These are phyloP conservation scores for Spodoptera litura DNA, from an alignment of 1,140 invertebrate genomes.

Conservation along the genomic window DNA sequence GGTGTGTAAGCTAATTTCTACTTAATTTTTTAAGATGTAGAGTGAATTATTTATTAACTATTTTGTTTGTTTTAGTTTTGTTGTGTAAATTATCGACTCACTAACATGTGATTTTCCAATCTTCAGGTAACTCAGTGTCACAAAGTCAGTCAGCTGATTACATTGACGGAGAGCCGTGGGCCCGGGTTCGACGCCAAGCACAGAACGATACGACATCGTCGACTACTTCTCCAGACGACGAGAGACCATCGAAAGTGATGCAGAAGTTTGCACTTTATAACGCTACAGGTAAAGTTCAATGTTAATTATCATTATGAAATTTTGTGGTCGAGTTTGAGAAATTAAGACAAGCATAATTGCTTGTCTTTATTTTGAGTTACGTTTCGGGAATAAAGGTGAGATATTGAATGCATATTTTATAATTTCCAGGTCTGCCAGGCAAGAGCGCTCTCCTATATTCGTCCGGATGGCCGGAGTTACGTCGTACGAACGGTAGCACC, in stretches of 20 bases:
- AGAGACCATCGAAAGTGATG: slow-evolving; percentile 58
- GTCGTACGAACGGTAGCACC: slow-evolving; percentile 64
- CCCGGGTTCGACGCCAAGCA: slow-evolving; percentile 65
- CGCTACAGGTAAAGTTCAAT: slow-evolving; percentile 65
- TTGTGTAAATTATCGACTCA: neutral
- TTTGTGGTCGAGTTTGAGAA: no score
- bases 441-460: slow-evolving; percentile 73
- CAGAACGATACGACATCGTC: slow-evolving; percentile 51
- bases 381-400: no score
- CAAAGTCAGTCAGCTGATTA: slow-evolving; percentile 66
- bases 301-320: neutral
- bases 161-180: slow-evolving; percentile 62
- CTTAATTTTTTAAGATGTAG: no score
- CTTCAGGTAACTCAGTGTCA: slow-evolving; percentile 75
- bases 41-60: no score
- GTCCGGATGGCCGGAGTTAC: slow-evolving; percentile 72
- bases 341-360: no score
- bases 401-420: no score
- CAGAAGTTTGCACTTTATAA: slow-evolving; percentile 74
- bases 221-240: slow-evolving; percentile 58
- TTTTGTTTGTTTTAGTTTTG: no score
- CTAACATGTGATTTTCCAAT: neutral
- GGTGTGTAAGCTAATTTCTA: slow-evolving; percentile 60
- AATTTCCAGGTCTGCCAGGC: slow-evolving; percentile 66
- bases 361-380: no score